A percentile compares a stretch with the other conserved stretches of the same genome.
phyloP scores from a whole-genome alignment of 2,113 vertebrate species.

The Ammodytes dubius region DNA sequence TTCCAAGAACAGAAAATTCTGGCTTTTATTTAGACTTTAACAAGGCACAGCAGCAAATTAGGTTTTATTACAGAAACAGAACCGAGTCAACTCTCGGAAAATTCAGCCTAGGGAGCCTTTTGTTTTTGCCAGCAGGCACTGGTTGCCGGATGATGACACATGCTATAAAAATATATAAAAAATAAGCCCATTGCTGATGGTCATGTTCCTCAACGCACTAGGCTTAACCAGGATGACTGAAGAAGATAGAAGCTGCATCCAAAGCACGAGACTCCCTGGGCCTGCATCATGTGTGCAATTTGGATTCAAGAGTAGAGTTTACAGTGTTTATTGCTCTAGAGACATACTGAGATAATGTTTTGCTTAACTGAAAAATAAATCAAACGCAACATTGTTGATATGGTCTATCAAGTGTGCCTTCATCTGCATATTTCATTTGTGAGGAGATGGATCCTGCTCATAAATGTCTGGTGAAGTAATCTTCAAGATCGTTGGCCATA shows the following conservation, averaged over 20 bases:
- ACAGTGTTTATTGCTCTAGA: slow-evolving; percentile 36
- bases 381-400: slow-evolving; percentile 27
- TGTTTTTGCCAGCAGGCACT: slow-evolving; percentile 61
- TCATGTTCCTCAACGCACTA: slow-evolving; percentile 55
- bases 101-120: slow-evolving; percentile 51
- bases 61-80: slow-evolving; percentile 72
- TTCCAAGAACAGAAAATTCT: slow-evolving; percentile 71
- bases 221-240: slow-evolving; percentile 46
- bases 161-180: slow-evolving; percentile 69
- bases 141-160: slow-evolving; percentile 60
- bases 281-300: slow-evolving; percentile 49
- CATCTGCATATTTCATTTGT: slow-evolving; percentile 28
- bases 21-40: slow-evolving; percentile 77
- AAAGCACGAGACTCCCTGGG: slow-evolving; percentile 38
- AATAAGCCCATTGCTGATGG: slow-evolving; percentile 71
- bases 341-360: slow-evolving; percentile 1
- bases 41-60: slow-evolving; percentile 75
- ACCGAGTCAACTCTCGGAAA: slow-evolving; percentile 60
- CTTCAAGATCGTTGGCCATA: slow-evolving; percentile 11
- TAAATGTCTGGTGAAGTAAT: slow-evolving; percentile 33
- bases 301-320: slow-evolving; percentile 32
- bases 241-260: slow-evolving; percentile 48
- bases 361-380: slow-evolving; percentile 16
- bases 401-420: slow-evolving; percentile 13
- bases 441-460: slow-evolving; percentile 30